Evolutionary conservation across 2,797 vertebrate species (phyloP).

Genomic region (Delichon dasypus): DNA sequence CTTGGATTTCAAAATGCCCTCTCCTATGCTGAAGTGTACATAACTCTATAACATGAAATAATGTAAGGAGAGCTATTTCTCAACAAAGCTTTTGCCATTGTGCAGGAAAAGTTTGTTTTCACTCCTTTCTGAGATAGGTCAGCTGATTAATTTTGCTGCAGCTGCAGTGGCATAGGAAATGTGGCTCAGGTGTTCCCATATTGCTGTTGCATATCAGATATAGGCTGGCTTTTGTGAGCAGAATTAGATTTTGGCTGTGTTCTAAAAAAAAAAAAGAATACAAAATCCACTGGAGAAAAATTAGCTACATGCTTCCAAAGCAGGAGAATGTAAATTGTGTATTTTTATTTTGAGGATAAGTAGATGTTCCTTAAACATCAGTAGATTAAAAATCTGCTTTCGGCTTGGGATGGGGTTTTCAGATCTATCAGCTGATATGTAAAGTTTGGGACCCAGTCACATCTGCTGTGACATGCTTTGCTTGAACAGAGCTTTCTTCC

Average conservation of each 20-base stretch:
- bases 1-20: background rate
- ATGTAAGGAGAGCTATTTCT: background rate
- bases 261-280: background rate
- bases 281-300: background rate
- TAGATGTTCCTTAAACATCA: background rate
- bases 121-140: background rate
- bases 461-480: background rate
- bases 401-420: background rate
- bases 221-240: background rate
- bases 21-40: background rate
- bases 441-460: background rate
- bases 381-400: background rate
- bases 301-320: background rate
- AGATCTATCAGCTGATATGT: background rate
- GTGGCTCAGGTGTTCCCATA: constrained; percentile 5
- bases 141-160: constrained; percentile 44
- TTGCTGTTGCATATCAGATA: background rate
- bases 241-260: background rate
- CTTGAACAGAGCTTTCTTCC: background rate
- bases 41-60: background rate
- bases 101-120: background rate
- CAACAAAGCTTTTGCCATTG: background rate
- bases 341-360: background rate
- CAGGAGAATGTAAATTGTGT: background rate
- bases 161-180: background rate